These are phyloP conservation scores for Paedocypris sp. DNA, from an alignment of 2,113 vertebrate genomes.

Conservation along the genomic window DNA sequence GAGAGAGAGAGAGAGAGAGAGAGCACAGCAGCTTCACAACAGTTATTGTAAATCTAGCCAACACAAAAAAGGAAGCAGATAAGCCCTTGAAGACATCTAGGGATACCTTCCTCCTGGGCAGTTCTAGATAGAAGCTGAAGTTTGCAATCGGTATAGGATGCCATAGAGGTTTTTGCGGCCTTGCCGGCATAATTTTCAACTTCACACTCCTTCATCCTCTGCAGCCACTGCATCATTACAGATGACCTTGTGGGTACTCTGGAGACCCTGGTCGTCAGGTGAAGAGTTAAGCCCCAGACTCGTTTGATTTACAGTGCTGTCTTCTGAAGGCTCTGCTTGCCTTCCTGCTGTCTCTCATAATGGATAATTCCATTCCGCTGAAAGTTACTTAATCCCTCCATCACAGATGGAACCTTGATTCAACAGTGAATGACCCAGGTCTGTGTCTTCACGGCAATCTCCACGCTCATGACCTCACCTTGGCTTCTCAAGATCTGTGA, in stretches of 20 bases:
- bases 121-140: background rate
- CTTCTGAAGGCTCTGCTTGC: slow-evolving; percentile 14
- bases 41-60: background rate
- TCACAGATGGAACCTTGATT: slow-evolving; percentile 25
- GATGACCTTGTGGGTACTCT: slow-evolving; percentile 18
- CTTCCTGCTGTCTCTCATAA: slow-evolving; percentile 8
- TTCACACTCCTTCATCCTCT: background rate
- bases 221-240: background rate
- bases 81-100: background rate
- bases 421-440: slow-evolving; percentile 7
- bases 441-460: background rate
- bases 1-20: background rate
- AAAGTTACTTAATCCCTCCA: slow-evolving; percentile 33
- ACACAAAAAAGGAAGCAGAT: background rate
- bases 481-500: slow-evolving; percentile 2
- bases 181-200: background rate
- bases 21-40: background rate
- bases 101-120: background rate
- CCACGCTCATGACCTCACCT: slow-evolving; percentile 9
- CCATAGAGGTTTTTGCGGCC: background rate
- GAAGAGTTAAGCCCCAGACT: slow-evolving; percentile 18
- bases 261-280: slow-evolving; percentile 11
- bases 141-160: background rate
- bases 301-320: slow-evolving; percentile 33
- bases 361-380: slow-evolving; percentile 1